Conservation (phyloP, 1,140 invertebrate genomes). For the Antheraea mylitta region DNA sequence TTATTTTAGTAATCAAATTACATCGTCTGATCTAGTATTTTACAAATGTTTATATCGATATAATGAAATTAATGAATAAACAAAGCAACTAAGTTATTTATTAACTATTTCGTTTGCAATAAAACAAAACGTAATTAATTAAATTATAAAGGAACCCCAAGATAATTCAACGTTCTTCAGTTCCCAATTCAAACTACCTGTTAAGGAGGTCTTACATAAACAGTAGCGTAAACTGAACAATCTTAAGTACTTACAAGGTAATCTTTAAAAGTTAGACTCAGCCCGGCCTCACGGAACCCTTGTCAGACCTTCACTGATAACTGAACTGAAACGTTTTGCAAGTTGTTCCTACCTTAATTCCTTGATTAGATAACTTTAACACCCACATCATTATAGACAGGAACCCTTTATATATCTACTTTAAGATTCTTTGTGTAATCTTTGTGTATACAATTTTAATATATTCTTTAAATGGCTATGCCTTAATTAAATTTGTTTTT, state of each 20-base stretch:
- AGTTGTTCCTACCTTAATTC: conserved; percentile 33
- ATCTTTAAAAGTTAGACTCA: conserved; percentile 36
- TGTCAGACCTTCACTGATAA: conserved; percentile 36
- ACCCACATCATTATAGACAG: conserved; percentile 21
- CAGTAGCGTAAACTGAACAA: conserved; percentile 6
- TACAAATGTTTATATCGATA: too few relatives aligned
- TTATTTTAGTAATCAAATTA: too few relatives aligned
- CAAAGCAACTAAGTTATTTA: not conserved
- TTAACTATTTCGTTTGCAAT: not conserved
- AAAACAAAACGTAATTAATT: too few relatives aligned
- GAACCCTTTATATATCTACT: not conserved
- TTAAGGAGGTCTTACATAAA: not conserved
- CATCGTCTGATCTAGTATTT: too few relatives aligned
- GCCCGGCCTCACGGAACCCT: conserved; percentile 27
- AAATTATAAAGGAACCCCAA: too few relatives aligned
- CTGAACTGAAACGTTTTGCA: conserved; percentile 31
- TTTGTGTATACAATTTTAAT: too few relatives aligned
- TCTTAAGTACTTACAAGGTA: conserved; percentile 19
- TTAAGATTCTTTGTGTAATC: not conserved
- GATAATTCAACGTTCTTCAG: not conserved
- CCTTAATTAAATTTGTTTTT: too few relatives aligned
- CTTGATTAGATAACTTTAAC: conserved; percentile 28
- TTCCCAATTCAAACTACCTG: not conserved
- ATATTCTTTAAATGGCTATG: too few relatives aligned
- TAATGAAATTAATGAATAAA: too few relatives aligned